Evolutionary conservation across 2,888 invertebrate genomes (phyloP).

Genomic region (Resseliella maxima): DNA sequence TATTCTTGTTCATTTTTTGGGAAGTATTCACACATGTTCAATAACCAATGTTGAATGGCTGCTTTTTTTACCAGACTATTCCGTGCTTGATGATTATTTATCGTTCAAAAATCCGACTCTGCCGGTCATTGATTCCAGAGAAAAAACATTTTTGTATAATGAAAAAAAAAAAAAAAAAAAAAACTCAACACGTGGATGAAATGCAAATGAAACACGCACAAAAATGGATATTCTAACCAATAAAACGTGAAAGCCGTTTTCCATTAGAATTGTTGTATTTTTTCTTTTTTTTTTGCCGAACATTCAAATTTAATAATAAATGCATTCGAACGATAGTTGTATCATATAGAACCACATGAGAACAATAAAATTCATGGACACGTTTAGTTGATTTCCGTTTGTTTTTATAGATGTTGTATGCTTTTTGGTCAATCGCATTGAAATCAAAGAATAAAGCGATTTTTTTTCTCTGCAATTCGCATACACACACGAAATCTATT

Average conservation of each 20-base stretch:
- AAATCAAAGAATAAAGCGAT: background rate
- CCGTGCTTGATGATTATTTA: slow-evolving; percentile 28
- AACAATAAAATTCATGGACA: background rate
- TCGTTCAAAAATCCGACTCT: background rate
- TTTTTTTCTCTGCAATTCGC: background rate
- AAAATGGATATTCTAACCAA: background rate
- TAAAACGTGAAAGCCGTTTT: background rate
- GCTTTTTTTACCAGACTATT: background rate
- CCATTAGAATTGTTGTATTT: background rate
- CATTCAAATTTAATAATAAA: slow-evolving; percentile 4
- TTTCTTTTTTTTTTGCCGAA: background rate
- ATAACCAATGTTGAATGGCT: background rate
- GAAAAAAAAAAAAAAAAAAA: background rate
- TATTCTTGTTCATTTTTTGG: background rate
- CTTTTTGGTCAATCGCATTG: background rate
- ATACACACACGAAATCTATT: background rate
- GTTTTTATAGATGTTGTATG: background rate
- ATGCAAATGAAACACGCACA: background rate
- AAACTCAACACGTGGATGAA: slow-evolving; percentile 12
- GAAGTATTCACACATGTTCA: background rate
- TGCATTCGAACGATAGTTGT: background rate
- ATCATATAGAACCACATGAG: background rate
- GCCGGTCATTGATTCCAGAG: slow-evolving; percentile 22
- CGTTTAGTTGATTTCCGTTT: slow-evolving; percentile 18
- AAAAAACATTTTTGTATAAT: background rate